A percentile compares a stretch with the other conserved stretches of the same genome.
phyloP scores from a whole-genome alignment of 2,113 vertebrate species.

The Alces alces region DNA sequence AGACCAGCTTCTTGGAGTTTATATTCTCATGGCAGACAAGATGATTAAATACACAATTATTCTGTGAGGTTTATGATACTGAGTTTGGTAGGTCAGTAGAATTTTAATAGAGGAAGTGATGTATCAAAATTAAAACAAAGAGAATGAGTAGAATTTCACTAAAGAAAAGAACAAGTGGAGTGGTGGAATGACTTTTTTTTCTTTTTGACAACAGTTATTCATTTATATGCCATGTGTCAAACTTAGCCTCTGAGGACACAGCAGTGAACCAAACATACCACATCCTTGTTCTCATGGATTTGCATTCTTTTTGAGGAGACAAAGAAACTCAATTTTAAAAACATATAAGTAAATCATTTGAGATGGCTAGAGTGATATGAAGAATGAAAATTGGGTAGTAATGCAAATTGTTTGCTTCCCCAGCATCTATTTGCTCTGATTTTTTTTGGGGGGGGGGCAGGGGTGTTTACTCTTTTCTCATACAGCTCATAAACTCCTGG shows the following conservation, averaged over 20 bases:
- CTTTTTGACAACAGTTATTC: background rate
- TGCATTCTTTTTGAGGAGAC: background rate
- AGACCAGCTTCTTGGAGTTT: background rate
- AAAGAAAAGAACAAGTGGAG: background rate
- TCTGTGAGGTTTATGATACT: background rate
- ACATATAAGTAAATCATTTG: background rate
- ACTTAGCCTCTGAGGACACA: background rate
- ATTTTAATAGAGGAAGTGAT: background rate
- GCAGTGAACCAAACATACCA: background rate
- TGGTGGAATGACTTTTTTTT: background rate
- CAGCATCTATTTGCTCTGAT: background rate
- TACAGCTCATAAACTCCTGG: background rate
- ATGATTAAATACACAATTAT: background rate
- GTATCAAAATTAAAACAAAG: background rate
- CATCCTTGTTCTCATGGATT: background rate
- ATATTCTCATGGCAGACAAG: background rate
- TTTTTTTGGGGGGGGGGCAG: background rate
- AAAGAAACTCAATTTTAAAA: background rate
- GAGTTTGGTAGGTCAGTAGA: background rate
- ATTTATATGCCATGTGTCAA: background rate
- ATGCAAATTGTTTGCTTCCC: background rate
- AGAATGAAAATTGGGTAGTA: background rate
- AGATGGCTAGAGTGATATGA: background rate
- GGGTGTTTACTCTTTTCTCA: background rate
- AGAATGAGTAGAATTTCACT: background rate